These are phyloP conservation scores for Drosophila bipectinata DNA, from an alignment of 1,140 invertebrate species.

Conservation along the genomic window DNA sequence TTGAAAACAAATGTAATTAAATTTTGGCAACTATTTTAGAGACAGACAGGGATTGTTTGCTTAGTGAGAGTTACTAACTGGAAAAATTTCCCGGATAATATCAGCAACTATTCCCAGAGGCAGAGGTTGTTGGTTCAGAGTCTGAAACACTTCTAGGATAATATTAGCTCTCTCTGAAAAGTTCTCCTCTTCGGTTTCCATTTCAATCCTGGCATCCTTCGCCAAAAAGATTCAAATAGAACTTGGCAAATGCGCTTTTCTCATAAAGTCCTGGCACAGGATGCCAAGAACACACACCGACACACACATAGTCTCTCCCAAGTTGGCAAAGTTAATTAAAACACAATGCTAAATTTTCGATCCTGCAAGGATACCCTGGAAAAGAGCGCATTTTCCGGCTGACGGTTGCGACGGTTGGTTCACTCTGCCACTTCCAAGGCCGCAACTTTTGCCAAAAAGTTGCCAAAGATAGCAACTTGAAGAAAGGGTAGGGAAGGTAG, in stretches of 20 bases:
- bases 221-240: neutral
- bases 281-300: neutral
- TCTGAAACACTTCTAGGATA: too few species aligned
- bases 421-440: neutral
- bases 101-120: too few species aligned
- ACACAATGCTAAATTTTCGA: conserved; percentile 31
- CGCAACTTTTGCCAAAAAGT: conserved; percentile 16
- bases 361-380: neutral
- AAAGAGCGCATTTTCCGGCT: conserved; percentile 8
- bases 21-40: neutral
- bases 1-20: neutral
- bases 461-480: neutral
- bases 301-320: neutral
- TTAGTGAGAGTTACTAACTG: too few species aligned
- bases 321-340: conserved; percentile 63
- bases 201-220: neutral
- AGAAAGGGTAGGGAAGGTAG: neutral
- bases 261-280: conserved; percentile 1
- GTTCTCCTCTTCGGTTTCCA: too few species aligned
- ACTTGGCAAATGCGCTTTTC: conserved; percentile 1
- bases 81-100: too few species aligned
- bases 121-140: too few species aligned
- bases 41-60: too few species aligned
- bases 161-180: too few species aligned
- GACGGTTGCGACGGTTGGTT: neutral